Evolutionary conservation across 2,113 vertebrate genomes (phyloP), one percentile per base, ranked within the genome.

Genomic region (Peromyscus californicus): DNA sequence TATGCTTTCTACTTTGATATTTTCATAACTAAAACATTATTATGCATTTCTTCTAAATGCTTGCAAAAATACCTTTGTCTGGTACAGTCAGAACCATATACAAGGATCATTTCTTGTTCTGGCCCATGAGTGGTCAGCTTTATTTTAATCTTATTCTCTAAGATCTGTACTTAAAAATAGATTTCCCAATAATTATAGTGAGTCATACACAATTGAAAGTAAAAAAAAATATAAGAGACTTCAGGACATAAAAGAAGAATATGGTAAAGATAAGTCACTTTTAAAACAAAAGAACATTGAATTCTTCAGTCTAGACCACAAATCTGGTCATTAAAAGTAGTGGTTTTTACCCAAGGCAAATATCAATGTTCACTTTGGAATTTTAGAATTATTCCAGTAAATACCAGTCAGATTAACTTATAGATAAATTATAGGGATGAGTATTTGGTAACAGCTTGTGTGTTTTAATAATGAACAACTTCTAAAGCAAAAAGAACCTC

Each of bases 21-120:
- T 93, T 90, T 97, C 95, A 95, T 82, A 92, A 86, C 90, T 92
- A 97, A 76, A 29, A 7, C 51, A 88, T 80, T 78, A 31, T 72
- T 95, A 82, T 42, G 80, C 31, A 63, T 92, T 97, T 97, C 54
- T 90, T 33, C 80, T 90, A 97, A 59, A 95, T 16, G 15, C 86
- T 84, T 96, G 63, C 89, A 93, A 95, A 93, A 61, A 61, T 76
- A 33, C 5, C 24, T 89, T 94, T 95, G 17, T 54, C 79, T 89
- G 54, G 78, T 54, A 90, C n/a, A 59, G 7, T 36, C 85, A 63
- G 89, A n/a, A 83, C 33, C 54, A 92, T 80, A 24, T 80, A 33
- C 24, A 91, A 96, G 57, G 48, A 85, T 4, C 36, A 72, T 36
- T 89, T 97, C 22, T 75, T 51, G 89, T 67, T 79, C 89, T 59